Evolutionary conservation across 2,797 vertebrate genomes (phyloP), one percentile per base, ranked within the genome.

Genomic region (Nothura maculosa): DNA sequence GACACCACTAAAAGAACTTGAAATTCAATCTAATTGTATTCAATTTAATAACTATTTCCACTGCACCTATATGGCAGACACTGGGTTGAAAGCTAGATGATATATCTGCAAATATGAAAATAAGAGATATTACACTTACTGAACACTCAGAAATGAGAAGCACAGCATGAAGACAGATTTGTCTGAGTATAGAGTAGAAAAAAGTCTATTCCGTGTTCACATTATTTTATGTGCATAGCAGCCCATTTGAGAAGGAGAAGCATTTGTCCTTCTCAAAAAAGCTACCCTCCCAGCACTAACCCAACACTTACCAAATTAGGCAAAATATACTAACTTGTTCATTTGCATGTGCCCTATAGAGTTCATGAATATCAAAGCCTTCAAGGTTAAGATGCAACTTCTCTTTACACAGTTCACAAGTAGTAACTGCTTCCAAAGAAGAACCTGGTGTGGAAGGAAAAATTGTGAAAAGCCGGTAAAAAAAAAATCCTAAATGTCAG

Each of bases 321-420:
- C 94, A 97, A 98, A 97, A 98, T 96, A 98, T 98, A 98, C 98
- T 98, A 97, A 97, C 95, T 98, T 98, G 98, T 97, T 99, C 99
- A 97, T 99, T 99, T 96, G 99, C 98, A 87, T 99, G 99, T 55
- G 99, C 98, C 97, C 98, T 98, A 98, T 99, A 99, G n/a, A 99
- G 98, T 96, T 99, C 99, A 94, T 99, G 98, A 92, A 99, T 97
- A 96, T 99, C 99, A 97, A 99, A 99, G 98, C 99, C 98, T 96
- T 99, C 99, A 55, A 99, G 98, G 96, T 99, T 99, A 93, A 99
- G 97, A 76, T 98, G 98, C 92, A 99, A 96, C 94, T 99, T 99
- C 93, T 99, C 98, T 96, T 99, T 99, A 97, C 99, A 99, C 64
- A 99, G 98, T 87, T 99, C 99, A 97, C 99, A 99, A 30, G 99